Base-by-base conservation (phyloP, 1,140 invertebrate species). In the Platyscapa corneri region DNA sequence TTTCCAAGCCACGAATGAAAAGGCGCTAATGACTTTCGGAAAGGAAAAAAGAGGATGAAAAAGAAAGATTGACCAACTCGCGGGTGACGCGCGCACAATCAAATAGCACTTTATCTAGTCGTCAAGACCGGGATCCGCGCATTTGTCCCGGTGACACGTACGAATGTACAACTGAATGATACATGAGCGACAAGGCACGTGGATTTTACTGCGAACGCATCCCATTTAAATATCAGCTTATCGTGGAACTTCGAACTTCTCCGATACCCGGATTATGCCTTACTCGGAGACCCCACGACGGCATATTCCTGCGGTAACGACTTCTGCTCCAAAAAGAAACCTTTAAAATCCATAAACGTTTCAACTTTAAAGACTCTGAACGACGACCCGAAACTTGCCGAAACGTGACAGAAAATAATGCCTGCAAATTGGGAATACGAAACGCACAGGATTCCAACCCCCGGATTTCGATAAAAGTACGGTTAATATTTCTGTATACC, bases 121-220 rank as follows among this genome's bases (percentile, higher is more conserved):
- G 12, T 18, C 32, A 6, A 6, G 1, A 20, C 1, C 77, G 67
- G 42, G 32, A 74, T 74, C 67, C 80, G 46, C 49, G 53, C 53
- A 83, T 83, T 83, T 83, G 70, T 83, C 70, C 42, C 49, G 6
- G 20, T 1, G 81, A 83, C 70, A 64, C 49, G 81, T 82, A 82
- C 67, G 67, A 83, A 83, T 83, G 34, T 64, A 34, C 53, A 42
- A 5, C 30, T 46, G 70, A 83, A 83, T 75, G 81, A 75, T 83
- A 39, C 70, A 64, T 82, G 46, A 82, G 81, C n/a, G 16, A 8
- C 7, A 8, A 34, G 5, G 3, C 1, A 20, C 34, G 16, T 53
- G 49, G 49, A 53, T 53, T 18, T 16, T 1, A 23, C 1, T 16
- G 7, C 30, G 3, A 34, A 39, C 67, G 34, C 32, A 72, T 39